A percentile compares a stretch with the other conserved stretches of the same genome.
These are phyloP conservation scores for Bos javanicus DNA, from an alignment of 2,113 vertebrate species.

Conservation along the genomic window DNA sequence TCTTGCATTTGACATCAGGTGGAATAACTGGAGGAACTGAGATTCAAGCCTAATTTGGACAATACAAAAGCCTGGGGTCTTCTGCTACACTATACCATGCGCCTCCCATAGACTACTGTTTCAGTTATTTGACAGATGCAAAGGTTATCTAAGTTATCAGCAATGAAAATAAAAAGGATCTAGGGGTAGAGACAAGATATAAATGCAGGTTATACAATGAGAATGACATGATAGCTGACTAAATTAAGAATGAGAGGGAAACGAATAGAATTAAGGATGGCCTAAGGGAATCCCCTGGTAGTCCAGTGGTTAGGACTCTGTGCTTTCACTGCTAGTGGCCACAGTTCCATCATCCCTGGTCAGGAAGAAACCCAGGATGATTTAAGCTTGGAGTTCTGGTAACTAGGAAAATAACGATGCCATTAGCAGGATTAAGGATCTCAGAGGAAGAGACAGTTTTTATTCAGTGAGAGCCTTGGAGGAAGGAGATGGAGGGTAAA, in stretches of 20 bases:
- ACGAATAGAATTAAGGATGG: neutral
- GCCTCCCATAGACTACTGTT: neutral
- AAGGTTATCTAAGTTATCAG: neutral
- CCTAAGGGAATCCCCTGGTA: neutral
- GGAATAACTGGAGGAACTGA: neutral
- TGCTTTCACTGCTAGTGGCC: neutral
- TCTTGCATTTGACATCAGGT: neutral
- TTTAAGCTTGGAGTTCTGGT: neutral
- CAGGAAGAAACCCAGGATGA: neutral
- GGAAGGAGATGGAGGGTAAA: neutral
- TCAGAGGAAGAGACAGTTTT: neutral
- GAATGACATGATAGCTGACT: neutral
- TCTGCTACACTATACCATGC: neutral
- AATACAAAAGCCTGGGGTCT: neutral
- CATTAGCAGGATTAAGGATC: neutral
- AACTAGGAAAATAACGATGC: neutral
- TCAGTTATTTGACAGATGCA: neutral
- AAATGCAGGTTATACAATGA: neutral
- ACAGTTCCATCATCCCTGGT: neutral
- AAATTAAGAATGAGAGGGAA: neutral
- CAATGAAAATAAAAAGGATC: neutral
- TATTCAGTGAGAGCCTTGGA: neutral
- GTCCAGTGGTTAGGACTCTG: neutral
- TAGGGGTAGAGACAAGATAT: neutral
- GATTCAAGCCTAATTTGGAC: neutral